Percentiles rank a stretch among this genome's conserved stretches.
phyloP scores from a whole-genome alignment of 1,140 invertebrate species.

The Gryon sp. region DNA sequence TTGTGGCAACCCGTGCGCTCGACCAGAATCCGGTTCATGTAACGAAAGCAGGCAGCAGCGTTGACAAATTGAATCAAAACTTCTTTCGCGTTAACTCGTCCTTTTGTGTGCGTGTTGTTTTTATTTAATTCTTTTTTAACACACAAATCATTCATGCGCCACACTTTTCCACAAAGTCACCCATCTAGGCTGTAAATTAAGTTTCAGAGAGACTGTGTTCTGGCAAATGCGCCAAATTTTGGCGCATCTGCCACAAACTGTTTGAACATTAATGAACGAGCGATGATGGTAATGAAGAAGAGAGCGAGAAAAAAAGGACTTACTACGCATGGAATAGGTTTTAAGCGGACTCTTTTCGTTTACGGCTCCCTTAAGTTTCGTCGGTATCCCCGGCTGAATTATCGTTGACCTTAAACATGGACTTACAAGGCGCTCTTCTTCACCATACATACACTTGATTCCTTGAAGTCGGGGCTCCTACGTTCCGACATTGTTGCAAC shows the following conservation, averaged over 20 bases:
- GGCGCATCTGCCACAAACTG: background rate
- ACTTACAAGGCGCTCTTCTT: slow-evolving; percentile 70
- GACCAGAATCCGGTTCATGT: slow-evolving; percentile 73
- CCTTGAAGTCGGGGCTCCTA: slow-evolving; percentile 51
- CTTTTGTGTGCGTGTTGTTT: background rate
- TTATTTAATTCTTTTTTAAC: too few species aligned
- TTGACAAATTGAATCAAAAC: slow-evolving; percentile 74
- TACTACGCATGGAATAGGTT: slow-evolving; percentile 69
- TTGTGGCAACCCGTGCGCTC: slow-evolving; percentile 67
- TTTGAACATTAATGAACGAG: slow-evolving; percentile 42
- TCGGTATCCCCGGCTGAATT: slow-evolving; percentile 73
- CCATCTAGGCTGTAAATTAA: too few species aligned
- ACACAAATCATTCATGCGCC: too few species aligned
- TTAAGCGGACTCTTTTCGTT: slow-evolving; percentile 68
- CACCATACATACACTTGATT: slow-evolving; percentile 57
- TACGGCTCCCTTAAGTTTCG: slow-evolving; percentile 69
- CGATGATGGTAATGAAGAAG: slow-evolving; percentile 16
- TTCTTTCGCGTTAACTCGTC: slow-evolving; percentile 7
- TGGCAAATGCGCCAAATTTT: too few species aligned
- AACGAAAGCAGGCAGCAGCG: slow-evolving; percentile 70
- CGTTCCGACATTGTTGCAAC: slow-evolving; percentile 75
- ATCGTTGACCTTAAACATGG: slow-evolving; percentile 77
- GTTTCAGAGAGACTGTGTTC: too few species aligned
- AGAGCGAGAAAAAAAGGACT: slow-evolving; percentile 61
- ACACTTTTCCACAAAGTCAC: too few species aligned